These are phyloP conservation scores for Notospermus geniculatus DNA, from an alignment of 1,140 invertebrate genomes.

Conservation along the genomic window DNA sequence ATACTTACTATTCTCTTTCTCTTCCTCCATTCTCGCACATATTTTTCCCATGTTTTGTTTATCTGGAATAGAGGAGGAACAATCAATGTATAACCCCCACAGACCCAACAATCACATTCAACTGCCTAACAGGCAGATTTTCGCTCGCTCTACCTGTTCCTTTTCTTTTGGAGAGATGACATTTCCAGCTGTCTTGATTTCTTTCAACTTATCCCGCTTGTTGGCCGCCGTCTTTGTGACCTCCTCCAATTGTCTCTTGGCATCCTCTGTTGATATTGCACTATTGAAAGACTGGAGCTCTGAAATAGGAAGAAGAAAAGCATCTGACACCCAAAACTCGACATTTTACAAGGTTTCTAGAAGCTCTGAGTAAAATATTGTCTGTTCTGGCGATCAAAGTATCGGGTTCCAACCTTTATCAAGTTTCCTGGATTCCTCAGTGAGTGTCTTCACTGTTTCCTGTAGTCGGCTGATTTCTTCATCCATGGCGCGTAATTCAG, in stretches of 20 bases:
- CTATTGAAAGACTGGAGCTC: constrained; percentile 37
- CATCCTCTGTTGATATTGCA: constrained; percentile 38
- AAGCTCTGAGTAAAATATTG: no score
- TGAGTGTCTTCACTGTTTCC: no score
- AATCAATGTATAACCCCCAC: no score
- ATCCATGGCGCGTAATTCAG: constrained; percentile 2
- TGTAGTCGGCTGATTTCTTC: neutral
- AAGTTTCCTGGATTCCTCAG: no score
- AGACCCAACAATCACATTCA: no score
- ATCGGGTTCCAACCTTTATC: no score
- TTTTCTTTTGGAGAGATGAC: constrained; percentile 62
- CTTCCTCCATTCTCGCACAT: constrained; percentile 69
- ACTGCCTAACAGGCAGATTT: no score
- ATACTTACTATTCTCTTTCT: constrained; percentile 68
- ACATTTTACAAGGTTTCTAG: no score
- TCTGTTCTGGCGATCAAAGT: no score
- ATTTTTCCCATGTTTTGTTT: constrained; percentile 60
- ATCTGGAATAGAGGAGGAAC: no score
- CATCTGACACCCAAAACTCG: no score
- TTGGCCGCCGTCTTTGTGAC: constrained; percentile 14
- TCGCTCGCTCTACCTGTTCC: constrained; percentile 43
- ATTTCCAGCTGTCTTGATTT: constrained; percentile 59
- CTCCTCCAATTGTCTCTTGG: constrained; percentile 27
- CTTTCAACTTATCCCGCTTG: constrained; percentile 58
- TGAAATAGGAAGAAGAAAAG: constrained; percentile 16